These are phyloP conservation scores for Zelleria hepariella DNA, from an alignment of 2,888 invertebrate species.

Conservation along the genomic window DNA sequence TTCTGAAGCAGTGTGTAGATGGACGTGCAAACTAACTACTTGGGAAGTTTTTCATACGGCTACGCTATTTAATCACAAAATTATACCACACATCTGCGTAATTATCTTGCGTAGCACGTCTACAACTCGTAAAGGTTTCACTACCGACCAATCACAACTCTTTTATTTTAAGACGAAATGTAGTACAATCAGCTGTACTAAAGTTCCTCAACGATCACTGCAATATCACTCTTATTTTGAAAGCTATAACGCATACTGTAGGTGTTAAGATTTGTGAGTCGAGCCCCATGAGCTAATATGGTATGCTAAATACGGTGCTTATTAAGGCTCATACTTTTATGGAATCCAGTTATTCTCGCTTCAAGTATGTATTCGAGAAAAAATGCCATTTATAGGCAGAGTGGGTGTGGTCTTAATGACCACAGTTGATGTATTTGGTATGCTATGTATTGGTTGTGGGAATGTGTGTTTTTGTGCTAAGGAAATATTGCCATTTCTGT, in stretches of 20 bases:
- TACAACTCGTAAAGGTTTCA: background rate
- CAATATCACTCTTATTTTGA: background rate
- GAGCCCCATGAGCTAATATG: constrained; percentile 26
- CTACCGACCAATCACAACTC: background rate
- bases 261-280: background rate
- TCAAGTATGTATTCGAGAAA: background rate
- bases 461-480: background rate
- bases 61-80: background rate
- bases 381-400: background rate
- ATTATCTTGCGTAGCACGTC: background rate
- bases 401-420: background rate
- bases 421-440: background rate
- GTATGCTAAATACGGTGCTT: constrained; percentile 36
- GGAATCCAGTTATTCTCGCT: constrained; percentile 30
- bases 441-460: background rate
- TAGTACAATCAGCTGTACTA: background rate
- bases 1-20: no score
- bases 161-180: background rate
- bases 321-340: constrained; percentile 29
- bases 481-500: background rate
- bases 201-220: background rate
- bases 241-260: background rate
- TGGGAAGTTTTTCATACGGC: no score
- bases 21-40: no score
- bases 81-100: background rate